A percentile compares a stretch with the other conserved stretches of the same genome.
phyloP scores from a whole-genome alignment of 2,797 vertebrate species.

The Sebastes taczanowskii region DNA sequence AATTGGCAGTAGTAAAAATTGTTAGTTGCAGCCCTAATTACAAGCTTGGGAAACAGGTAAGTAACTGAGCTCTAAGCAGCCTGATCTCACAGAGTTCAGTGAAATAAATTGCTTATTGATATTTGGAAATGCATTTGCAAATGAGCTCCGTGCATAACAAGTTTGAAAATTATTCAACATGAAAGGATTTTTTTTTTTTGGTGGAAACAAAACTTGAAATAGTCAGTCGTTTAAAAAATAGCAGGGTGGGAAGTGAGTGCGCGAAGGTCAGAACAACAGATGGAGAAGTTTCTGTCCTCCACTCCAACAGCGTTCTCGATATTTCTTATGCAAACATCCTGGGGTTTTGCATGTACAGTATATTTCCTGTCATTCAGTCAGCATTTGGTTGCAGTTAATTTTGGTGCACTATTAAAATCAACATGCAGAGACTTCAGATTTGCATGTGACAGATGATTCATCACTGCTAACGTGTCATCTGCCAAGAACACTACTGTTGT shows the following conservation, averaged over 20 bases:
- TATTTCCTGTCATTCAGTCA: neutral
- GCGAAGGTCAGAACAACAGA: neutral
- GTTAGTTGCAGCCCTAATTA: neutral
- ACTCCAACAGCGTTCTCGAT: rapidly evolving
- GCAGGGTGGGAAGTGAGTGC: rapidly evolving
- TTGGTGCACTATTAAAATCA: neutral
- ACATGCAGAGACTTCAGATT: neutral
- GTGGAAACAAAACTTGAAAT: neutral
- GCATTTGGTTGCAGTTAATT: neutral
- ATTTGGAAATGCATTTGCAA: neutral
- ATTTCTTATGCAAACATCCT: neutral
- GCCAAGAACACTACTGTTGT: neutral
- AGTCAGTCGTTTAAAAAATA: no score
- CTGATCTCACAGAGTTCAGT: neutral
- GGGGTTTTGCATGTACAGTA: neutral
- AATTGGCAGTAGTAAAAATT: neutral
- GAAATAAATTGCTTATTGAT: neutral
- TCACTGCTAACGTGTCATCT: neutral
- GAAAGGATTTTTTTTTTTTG: no score
- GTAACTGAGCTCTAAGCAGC: neutral
- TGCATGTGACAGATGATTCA: neutral
- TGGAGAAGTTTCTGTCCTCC: neutral
- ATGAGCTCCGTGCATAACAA: neutral
- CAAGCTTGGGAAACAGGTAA: neutral
- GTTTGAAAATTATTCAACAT: no score